Evolutionary conservation across 2,113 vertebrate species (phyloP), one percentile per base, ranked within the genome.

Genomic region (Gallinago jamesoni): DNA sequence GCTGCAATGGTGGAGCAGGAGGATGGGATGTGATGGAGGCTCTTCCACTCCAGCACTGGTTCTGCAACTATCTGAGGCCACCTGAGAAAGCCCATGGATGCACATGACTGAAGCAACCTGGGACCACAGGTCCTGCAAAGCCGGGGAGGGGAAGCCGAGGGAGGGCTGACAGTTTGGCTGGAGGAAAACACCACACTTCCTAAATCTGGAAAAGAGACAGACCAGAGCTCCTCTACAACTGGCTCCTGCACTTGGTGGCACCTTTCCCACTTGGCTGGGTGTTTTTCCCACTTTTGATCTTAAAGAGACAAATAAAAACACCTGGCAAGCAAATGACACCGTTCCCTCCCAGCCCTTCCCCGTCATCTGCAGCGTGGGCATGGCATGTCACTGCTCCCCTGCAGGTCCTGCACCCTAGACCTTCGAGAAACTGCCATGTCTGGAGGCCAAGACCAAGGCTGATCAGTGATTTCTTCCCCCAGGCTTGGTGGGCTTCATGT

Each of bases 271-370:
- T 85, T 50, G 55, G 52, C 47, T 43, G 1, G 7, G 37, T 90
- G 72, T 30, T 93, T 90, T 90, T 76, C 90, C 83, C 88, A 69
- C 92, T 94, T 97, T 88, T 93, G 92, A 93, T 94, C 78, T 94
- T 41, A 14, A 91, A 91, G 75, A 90, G 75, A 64, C 55, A 53
- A 92, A 87, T 3, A 37, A 45, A 70, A 92, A 18, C 57, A 68
- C 60, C 56, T 6, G 3, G 75, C 24, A 87, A 92, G 31, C 24
- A 92, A 83, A 86, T 52, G 73, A 50, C 91, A 74, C 45, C 0
- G 0, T 25, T 84, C 80, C 73, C 47, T 95, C 62, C 62, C 85
- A 76, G 53, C 67, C 93, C 70, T 92, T 56, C 86, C 56, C 56
- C 27, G 3, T 62, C 60, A 31, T 28, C 45, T 15, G 20, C 47